Base-by-base conservation (phyloP, 2,113 vertebrate species). In the Cacatua alba region DNA sequence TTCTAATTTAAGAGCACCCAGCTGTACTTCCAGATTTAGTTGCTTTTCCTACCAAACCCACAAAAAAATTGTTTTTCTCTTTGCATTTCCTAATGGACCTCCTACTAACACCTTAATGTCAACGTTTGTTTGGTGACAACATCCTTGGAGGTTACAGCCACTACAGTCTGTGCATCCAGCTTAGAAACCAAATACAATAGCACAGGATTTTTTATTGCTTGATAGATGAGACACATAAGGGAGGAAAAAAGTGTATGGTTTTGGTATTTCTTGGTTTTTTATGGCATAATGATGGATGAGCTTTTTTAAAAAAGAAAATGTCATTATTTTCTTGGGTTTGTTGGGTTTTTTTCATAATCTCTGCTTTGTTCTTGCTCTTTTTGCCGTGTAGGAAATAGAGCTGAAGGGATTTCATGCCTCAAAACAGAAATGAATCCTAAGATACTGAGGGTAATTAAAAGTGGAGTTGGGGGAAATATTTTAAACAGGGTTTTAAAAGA, bases 1-100 rank as follows among this genome's bases (percentile, higher is more conserved):
- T 86, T 84, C 95, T 94, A 92, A 90, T 95, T 95, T 91, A 91
- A 74, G 77, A 81, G 89, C 53, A 82, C 82, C 70, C 74, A 90
- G 89, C 89, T 96, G 67, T 87, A 84, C 81, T 83, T 92, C 71
- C 83, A 92, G 81, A 91, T 92, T 92, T 93, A 86, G 86, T 43
- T 86, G 67, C 43, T 82, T 89, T 95, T 89, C 65, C 88, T 70
- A 60, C 59, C 17, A 80, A 83, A 9, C 60, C 39, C 37, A 12
- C 24, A 14, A 77, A 78, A 31, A 44, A 52, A 10, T 26, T 83
- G 88, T 74, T 97, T 94, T 96, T 92, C 46, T 88, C 26, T 44
- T 83, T 15, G 5, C 39, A 21, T 92, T 94, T 96, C 89, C 86
- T 94, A 43, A 92, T 65, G 79, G 78, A 44, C 81, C 84, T 94